Conservation (phyloP, 2,797 vertebrate genomes). For the Naso thynnoides region DNA sequence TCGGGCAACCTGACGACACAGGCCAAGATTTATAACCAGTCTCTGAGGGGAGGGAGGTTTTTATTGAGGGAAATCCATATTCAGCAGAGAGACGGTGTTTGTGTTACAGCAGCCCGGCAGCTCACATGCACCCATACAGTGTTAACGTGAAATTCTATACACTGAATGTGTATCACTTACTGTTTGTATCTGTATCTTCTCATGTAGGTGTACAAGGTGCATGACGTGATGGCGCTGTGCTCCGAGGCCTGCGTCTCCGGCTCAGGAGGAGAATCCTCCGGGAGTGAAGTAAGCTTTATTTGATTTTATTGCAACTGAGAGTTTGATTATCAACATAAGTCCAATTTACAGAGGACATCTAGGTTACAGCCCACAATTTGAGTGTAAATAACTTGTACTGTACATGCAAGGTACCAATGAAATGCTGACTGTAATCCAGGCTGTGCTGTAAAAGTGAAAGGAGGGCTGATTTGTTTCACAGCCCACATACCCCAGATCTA, state of each 20-base stretch:
- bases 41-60: slow-evolving; percentile 44
- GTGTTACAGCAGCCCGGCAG: slow-evolving; percentile 24
- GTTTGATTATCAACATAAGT: neutral
- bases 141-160: slow-evolving; percentile 27
- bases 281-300: slow-evolving; percentile 69
- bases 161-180: neutral
- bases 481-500: neutral
- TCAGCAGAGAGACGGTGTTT: slow-evolving; percentile 57
- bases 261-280: slow-evolving; percentile 70
- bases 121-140: slow-evolving; percentile 27
- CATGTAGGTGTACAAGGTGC: slow-evolving; percentile 52
- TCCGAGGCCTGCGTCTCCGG: slow-evolving; percentile 84
- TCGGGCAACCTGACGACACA: slow-evolving; percentile 30
- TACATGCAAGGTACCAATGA: neutral
- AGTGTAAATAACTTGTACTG: neutral
- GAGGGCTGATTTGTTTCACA: neutral
- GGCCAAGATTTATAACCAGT: slow-evolving; percentile 48
- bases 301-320: slow-evolving; percentile 9
- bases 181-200: slow-evolving; percentile 17
- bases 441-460: too few relatives aligned
- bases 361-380: neutral
- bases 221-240: slow-evolving; percentile 90
- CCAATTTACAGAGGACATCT: neutral
- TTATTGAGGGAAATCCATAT: slow-evolving; percentile 65
- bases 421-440: neutral